Evolutionary conservation across 1,140 invertebrate species (phyloP).

Genomic region (Pseudoatta argentina): DNA sequence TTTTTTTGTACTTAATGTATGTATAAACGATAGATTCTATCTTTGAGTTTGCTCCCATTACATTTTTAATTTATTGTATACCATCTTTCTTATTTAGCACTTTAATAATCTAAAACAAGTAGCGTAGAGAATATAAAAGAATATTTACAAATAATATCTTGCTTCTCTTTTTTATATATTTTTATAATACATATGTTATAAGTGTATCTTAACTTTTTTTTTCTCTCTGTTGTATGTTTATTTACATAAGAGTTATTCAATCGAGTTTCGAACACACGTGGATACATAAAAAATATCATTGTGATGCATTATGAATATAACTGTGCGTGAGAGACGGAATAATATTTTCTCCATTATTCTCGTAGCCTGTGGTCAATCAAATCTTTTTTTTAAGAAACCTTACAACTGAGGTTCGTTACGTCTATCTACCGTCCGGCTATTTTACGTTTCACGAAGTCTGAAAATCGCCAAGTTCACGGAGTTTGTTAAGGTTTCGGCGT

Average conservation of each 20-base stretch:
- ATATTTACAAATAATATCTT: background rate
- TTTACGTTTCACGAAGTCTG: conserved; percentile 83
- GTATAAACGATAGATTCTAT: background rate
- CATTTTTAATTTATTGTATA: background rate
- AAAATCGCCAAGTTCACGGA: conserved; percentile 73
- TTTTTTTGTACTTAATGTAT: background rate
- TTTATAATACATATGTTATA: background rate
- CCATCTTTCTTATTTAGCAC: background rate
- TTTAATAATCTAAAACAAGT: background rate
- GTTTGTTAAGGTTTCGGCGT: conserved; percentile 72
- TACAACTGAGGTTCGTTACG: conserved; percentile 58
- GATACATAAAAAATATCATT: background rate
- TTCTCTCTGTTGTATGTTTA: background rate
- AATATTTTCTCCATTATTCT: conserved; percentile 38
- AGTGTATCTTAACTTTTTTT: background rate
- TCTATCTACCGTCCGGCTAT: conserved; percentile 64
- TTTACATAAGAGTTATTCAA: background rate
- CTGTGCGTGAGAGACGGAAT: background rate
- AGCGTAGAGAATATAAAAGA: background rate
- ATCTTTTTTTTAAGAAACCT: conserved; percentile 66
- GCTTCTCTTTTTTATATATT: background rate
- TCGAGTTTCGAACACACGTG: background rate
- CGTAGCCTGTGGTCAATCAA: conserved; percentile 38
- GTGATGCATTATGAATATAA: conserved; percentile 10
- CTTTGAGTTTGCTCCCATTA: background rate